phyloP scores from a whole-genome alignment of 1,140 invertebrate genomes.

The Drosophila kurseongensis region DNA sequence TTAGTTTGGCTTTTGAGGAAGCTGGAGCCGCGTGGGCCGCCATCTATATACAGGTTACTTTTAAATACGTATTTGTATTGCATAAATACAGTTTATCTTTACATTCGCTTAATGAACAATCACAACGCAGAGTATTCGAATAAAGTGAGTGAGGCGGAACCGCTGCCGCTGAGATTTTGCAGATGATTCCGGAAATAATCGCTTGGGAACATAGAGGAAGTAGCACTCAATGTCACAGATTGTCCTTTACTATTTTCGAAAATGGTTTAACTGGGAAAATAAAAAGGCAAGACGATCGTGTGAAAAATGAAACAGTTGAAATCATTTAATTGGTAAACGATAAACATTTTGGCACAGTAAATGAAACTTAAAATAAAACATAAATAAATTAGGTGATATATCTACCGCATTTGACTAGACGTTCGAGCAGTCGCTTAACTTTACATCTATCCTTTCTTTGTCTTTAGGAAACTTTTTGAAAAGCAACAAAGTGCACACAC shows the following conservation, averaged over 20 bases:
- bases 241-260: slow-evolving; percentile 49
- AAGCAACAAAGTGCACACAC: slow-evolving; percentile 65
- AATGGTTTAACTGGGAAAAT: slow-evolving; percentile 37
- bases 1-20: slow-evolving; percentile 19
- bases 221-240: slow-evolving; percentile 65
- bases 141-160: slow-evolving; percentile 39
- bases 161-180: slow-evolving; percentile 51
- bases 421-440: slow-evolving; percentile 28
- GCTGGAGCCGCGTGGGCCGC: slow-evolving; percentile 1
- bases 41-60: slow-evolving; percentile 34
- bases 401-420: slow-evolving; percentile 45
- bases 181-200: slow-evolving; percentile 53
- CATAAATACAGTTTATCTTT: slow-evolving; percentile 58
- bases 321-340: slow-evolving; percentile 67
- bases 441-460: slow-evolving; percentile 46
- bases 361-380: slow-evolving; percentile 50
- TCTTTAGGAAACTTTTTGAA: slow-evolving; percentile 77
- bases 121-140: slow-evolving; percentile 84
- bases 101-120: slow-evolving; percentile 84
- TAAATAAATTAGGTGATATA: slow-evolving; percentile 27
- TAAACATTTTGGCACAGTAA: slow-evolving; percentile 54
- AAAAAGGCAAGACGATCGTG: slow-evolving; percentile 51
- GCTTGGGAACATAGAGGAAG: slow-evolving; percentile 33
- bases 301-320: slow-evolving; percentile 62
- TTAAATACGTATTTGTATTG: slow-evolving; percentile 47